Percentiles rank a stretch among this genome's conserved stretches.
Evolutionary conservation across 2,888 invertebrate genomes (phyloP).

Genomic region (Coleophora flavipennella): DNA sequence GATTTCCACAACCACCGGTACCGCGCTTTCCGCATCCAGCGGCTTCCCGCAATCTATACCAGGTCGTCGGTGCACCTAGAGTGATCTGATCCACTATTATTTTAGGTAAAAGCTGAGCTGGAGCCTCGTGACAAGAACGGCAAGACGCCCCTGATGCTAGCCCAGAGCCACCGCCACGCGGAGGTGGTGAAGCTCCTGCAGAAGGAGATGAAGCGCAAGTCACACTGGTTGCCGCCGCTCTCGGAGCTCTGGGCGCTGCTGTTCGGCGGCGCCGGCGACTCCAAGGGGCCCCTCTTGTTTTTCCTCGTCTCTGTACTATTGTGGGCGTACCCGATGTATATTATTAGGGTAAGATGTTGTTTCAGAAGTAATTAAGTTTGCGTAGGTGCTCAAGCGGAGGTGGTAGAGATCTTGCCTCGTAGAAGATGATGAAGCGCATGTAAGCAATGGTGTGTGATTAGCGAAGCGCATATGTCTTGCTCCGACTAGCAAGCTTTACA

Average conservation of each 20-base stretch:
- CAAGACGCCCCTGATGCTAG: constrained; percentile 91
- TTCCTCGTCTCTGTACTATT: constrained; percentile 88
- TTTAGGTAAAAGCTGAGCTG: constrained; percentile 85
- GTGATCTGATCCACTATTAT: no score
- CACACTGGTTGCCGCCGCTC: constrained; percentile 89
- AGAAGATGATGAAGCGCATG: no score
- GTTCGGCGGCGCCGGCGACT: constrained; percentile 92
- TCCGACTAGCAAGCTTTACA: no score
- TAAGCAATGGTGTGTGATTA: no score
- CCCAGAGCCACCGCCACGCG: constrained; percentile 88
- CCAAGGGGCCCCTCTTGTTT: constrained; percentile 88
- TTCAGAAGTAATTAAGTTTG: no score
- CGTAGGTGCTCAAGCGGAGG: no score
- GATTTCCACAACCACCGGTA: no score
- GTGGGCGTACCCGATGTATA: constrained; percentile 96
- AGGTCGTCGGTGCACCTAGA: no score
- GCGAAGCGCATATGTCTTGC: no score
- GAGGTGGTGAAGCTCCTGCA: constrained; percentile 88
- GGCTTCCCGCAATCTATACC: no score
- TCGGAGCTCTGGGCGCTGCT: constrained; percentile 91
- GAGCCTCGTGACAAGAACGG: constrained; percentile 92
- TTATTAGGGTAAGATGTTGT: constrained; percentile 77
- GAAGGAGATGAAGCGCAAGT: constrained; percentile 84
- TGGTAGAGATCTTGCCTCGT: no score
- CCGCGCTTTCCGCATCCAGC: no score